Conservation (phyloP, 2,888 invertebrate genomes). For the Apamea monoglypha region DNA sequence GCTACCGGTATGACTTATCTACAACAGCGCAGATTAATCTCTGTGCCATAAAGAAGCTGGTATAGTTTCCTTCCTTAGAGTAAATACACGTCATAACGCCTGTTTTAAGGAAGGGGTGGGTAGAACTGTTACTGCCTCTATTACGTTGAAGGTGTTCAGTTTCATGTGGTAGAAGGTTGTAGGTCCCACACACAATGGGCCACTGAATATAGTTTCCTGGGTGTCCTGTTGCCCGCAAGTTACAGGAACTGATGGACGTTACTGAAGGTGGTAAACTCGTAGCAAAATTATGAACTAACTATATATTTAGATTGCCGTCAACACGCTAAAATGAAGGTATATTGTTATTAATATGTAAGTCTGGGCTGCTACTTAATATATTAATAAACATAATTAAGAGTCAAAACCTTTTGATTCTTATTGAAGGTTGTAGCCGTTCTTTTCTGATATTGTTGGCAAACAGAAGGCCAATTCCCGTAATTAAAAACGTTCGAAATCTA, state of each 20-base stretch:
- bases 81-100: conserved; percentile 11
- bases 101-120: background rate
- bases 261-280: background rate
- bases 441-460: background rate
- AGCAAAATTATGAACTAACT: background rate
- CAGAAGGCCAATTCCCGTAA: no score
- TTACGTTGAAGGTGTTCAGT: background rate
- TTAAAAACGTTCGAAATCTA: no score
- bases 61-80: conserved; percentile 29
- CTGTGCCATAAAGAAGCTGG: conserved; percentile 21
- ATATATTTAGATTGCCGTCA: background rate
- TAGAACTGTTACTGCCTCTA: background rate
- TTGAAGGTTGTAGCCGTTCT: background rate
- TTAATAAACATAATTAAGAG: background rate
- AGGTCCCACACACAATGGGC: background rate
- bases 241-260: background rate
- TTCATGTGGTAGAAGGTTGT: background rate
- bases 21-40: conserved; percentile 52
- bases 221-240: background rate
- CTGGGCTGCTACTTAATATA: background rate
- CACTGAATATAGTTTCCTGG: background rate
- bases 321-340: background rate
- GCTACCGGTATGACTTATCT: conserved; percentile 55
- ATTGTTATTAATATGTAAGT: background rate
- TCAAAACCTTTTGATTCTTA: background rate